A percentile compares a stretch with the other conserved stretches of the same genome.
These are phyloP conservation scores for Saxidomus purpurata DNA, from an alignment of 1,140 invertebrate genomes.

Conservation along the genomic window DNA sequence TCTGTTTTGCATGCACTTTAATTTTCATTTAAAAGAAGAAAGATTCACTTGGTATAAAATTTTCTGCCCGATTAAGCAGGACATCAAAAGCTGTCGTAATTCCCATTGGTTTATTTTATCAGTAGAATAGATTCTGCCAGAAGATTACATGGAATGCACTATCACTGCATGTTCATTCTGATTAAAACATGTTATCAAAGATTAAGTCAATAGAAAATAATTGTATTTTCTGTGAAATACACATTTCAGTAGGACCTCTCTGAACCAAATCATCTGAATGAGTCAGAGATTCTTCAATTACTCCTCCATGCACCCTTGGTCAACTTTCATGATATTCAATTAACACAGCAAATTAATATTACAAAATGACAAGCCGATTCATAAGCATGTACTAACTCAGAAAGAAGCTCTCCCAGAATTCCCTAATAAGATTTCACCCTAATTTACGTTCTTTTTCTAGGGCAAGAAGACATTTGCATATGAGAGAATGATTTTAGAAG, in stretches of 20 bases:
- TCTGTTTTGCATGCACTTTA: no score
- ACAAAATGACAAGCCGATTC: background rate
- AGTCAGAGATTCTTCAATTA: conserved; percentile 11
- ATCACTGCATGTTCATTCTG: conserved; percentile 7
- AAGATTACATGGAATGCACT: conserved; percentile 20
- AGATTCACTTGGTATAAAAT: no score
- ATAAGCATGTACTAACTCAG: background rate
- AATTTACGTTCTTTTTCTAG: background rate
- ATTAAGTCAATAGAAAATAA: conserved; percentile 26
- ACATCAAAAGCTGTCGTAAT: no score
- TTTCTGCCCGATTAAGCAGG: no score
- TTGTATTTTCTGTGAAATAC: conserved; percentile 11
- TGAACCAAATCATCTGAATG: background rate
- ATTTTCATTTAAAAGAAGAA: no score
- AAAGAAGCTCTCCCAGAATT: background rate
- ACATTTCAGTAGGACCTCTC: background rate
- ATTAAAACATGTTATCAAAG: conserved; percentile 6
- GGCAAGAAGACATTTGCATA: background rate
- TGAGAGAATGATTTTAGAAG: background rate
- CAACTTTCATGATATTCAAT: conserved; percentile 12
- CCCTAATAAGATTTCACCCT: background rate
- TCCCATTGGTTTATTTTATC: background rate
- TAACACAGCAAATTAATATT: conserved; percentile 58
- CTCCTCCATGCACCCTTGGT: background rate
- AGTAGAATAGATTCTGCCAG: background rate